Evolutionary conservation across 2,113 vertebrate genomes (phyloP).

Genomic region (Garra rufa): DNA sequence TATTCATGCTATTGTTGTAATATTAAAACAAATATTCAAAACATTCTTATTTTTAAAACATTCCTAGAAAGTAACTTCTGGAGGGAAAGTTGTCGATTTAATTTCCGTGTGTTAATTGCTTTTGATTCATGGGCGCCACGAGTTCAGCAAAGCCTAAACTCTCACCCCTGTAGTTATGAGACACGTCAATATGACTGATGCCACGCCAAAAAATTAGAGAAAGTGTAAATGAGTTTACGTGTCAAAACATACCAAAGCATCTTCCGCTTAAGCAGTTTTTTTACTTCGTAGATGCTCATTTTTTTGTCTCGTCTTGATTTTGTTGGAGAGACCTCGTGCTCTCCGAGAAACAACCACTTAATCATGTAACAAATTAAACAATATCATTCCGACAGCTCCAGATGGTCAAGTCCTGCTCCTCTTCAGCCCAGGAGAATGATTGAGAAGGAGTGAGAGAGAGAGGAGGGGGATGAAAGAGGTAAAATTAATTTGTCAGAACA

Average conservation of each 20-base stretch:
- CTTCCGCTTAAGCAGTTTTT: constrained; percentile 1
- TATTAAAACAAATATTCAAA: neutral
- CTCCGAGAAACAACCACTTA: constrained; percentile 74
- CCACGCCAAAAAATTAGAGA: constrained; percentile 36
- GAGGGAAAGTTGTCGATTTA: neutral
- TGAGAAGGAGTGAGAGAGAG: constrained; percentile 38
- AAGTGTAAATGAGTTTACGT: constrained; percentile 51
- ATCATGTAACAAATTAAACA: constrained; percentile 76
- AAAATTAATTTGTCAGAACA: constrained; percentile 63
- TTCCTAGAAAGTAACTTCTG: constrained; percentile 15
- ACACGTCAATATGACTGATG: constrained; percentile 31
- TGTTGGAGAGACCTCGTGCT: constrained; percentile 61
- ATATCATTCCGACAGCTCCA: constrained; percentile 75
- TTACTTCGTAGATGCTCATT: neutral
- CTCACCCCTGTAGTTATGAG: constrained; percentile 24
- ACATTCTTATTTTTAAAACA: neutral
- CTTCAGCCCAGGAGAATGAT: constrained; percentile 56
- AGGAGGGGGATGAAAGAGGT: constrained; percentile 50
- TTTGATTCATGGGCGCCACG: constrained; percentile 20
- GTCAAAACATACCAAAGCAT: constrained; percentile 1
- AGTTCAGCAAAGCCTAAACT: constrained; percentile 34
- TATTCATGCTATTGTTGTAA: neutral
- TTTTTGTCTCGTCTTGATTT: constrained; percentile 33
- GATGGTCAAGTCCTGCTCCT: constrained; percentile 72
- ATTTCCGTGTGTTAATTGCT: neutral